Base-by-base conservation (phyloP, 2,797 vertebrate genomes). In the Sitta carolinensis region DNA sequence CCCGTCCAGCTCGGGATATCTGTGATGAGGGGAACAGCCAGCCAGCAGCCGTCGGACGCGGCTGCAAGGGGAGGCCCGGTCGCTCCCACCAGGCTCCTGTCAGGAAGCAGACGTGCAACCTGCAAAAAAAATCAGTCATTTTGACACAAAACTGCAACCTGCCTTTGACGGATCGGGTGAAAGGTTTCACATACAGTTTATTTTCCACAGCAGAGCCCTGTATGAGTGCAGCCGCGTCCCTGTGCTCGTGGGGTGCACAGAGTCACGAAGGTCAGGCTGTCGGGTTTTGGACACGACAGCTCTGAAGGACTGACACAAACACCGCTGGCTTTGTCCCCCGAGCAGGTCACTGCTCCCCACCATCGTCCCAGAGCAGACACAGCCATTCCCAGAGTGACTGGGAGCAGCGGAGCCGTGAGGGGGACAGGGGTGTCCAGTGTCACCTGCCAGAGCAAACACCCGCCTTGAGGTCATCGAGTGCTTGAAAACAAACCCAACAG, bases 241-340 rank as follows among this genome's bases (percentile, higher is more conserved):
- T 3, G 42, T 36, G 32, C 30, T 42, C 1, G 0, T 1, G 3
- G 19, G 27, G 4, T 27, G n/a, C 55, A 17, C 16, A 0, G 0
- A 0, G 58, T 11, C 30, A 0, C 0, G 0, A 26, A 36, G 48
- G 40, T 43, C 0, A 0, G 13, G 62, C 57, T 4, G 0, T 17
- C 3, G 0, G 15, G 40, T 38, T 58, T 25, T 15, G 34, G 51
- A 19, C 30, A 4, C 0, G 0, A 4, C 3, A 6, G 9, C 47
- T 23, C 20, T 12, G 34, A 40, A 61, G 87, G 47, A 16, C 0
- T 29, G 74, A 13, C 34, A 22, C 10, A 21, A 63, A 22, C n/a
- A 22, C 5, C 6, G 0, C 25, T 34, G 43, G 11, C 21, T 30
- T 38, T 30, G 67, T 32, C 72, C 52, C 36, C 27, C 51, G 66